phyloP scores from a whole-genome alignment of 2,797 vertebrate genomes.

The Tamandua tetradactyla region DNA sequence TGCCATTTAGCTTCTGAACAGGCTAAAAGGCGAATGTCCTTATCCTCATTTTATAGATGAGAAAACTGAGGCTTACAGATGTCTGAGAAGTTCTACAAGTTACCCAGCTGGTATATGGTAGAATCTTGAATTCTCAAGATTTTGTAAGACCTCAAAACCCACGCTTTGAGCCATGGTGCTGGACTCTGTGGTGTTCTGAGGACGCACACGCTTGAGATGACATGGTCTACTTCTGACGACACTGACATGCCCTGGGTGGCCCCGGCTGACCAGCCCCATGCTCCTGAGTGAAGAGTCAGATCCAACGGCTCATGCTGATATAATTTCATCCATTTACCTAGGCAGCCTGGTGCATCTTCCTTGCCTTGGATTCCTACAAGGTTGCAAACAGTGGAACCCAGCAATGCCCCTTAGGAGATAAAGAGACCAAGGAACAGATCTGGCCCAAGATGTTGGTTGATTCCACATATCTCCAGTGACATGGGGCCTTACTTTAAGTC shows the following conservation, averaged over 20 bases:
- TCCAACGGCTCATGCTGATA: background rate
- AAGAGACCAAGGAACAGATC: background rate
- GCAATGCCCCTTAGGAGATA: background rate
- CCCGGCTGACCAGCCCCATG: background rate
- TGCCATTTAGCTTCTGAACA: background rate
- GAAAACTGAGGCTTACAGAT: background rate
- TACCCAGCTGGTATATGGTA: background rate
- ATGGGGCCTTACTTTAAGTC: background rate
- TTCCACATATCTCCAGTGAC: background rate
- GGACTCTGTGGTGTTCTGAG: too few species aligned
- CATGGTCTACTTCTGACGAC: rapidly evolving
- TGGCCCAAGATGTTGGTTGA: background rate
- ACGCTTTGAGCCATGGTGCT: background rate
- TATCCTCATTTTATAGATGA: background rate
- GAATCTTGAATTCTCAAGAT: too few species aligned
- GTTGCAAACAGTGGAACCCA: background rate
- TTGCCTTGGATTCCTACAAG: background rate
- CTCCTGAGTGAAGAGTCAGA: background rate
- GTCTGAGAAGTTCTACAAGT: background rate
- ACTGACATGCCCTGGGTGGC: background rate
- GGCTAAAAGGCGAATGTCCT: background rate
- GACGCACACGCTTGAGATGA: rapidly evolving
- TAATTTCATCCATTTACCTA: background rate
- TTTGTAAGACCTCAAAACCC: background rate
- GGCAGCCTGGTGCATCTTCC: background rate